phyloP scores from a whole-genome alignment of 2,888 invertebrate genomes.

The Selenia dentaria region DNA sequence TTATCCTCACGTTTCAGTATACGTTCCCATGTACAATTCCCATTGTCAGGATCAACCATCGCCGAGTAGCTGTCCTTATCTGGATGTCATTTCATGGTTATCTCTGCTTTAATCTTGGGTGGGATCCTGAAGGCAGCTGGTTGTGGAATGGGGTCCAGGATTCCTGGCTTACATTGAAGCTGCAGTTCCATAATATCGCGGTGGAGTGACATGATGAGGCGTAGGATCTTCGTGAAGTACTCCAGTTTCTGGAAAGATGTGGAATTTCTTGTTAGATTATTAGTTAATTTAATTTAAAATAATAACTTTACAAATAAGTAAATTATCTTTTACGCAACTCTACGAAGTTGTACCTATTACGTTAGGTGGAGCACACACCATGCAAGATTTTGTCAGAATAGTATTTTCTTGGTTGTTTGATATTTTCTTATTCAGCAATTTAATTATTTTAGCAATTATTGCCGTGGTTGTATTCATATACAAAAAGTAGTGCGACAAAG shows the following conservation, averaged over 20 bases:
- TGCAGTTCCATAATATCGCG: constrained; percentile 74
- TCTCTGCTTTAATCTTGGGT: constrained; percentile 67
- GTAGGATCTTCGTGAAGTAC: constrained; percentile 74
- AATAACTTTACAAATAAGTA: too few relatives aligned
- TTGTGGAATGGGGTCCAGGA: constrained; percentile 24
- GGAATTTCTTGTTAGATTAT: constrained; percentile 5
- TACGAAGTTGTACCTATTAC: too few relatives aligned
- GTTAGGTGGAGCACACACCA: too few relatives aligned
- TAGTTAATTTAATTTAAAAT: too few relatives aligned
- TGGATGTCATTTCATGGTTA: constrained; percentile 70
- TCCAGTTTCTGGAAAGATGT: constrained; percentile 71
- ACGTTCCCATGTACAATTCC: neutral
- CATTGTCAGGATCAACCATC: constrained; percentile 3
- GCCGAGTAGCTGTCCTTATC: constrained; percentile 15
- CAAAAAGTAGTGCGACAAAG: too few relatives aligned
- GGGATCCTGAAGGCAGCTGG: constrained; percentile 50
- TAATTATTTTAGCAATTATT: too few relatives aligned
- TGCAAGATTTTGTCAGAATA: too few relatives aligned
- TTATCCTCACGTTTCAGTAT: too few relatives aligned
- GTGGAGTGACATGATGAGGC: constrained; percentile 74
- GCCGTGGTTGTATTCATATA: too few relatives aligned
- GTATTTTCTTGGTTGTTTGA: too few relatives aligned
- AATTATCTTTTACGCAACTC: too few relatives aligned
- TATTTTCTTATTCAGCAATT: too few relatives aligned
- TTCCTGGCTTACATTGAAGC: constrained; percentile 53